Evolutionary conservation across 2,797 vertebrate genomes (phyloP), one percentile per base, ranked within the genome.

Genomic region (Eleutherodactylus coqui): DNA sequence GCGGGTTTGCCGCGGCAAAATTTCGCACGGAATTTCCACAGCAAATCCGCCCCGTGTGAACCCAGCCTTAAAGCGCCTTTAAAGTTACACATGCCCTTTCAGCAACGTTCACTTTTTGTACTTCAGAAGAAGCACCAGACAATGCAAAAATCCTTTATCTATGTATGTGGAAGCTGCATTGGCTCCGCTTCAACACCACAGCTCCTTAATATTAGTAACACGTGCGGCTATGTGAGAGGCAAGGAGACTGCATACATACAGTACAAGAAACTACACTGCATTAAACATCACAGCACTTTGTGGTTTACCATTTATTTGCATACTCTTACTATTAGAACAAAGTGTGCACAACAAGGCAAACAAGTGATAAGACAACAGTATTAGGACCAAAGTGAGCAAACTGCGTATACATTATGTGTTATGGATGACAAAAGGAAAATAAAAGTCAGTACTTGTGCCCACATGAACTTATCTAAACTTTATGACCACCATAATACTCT

Each of bases 221-320:
- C 29, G 8, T 21, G 34, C 32, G 36, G 13, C 32, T 36, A 36
- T 38, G 34, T 38, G 38, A 38, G 16, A 67, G 13, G 16, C 27
- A 9, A 67, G 62, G 19, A 6, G 32, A 69, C 41, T 45, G 70
- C 1, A 16, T 43, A 19, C 21, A 14, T 43, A n/a, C 24, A 41
- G n/a, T n/a, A n/a, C n/a, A n/a, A n/a, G 14, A 19, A 9, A 14
- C 21, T 69, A 69, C 64, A 69, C 64, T 36, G 34, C 17, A 38
- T 24, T 24, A 70, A 38, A 34, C 7, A 5, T 64, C 29, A 9
- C 34, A 21, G 9, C n/a, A 14, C 69, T 24, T n/a, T 43, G 69
- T 41, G 69, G 69, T 72, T 72, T 72, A 72, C 69, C 69, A n/a
- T 43, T 38, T 43, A 72, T 72, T 72, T 72, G 24, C 69, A 43